A percentile compares a stretch with the other conserved stretches of the same genome.
Conservation (phyloP, 2,113 vertebrate genomes). For the Siniperca knerii region DNA sequence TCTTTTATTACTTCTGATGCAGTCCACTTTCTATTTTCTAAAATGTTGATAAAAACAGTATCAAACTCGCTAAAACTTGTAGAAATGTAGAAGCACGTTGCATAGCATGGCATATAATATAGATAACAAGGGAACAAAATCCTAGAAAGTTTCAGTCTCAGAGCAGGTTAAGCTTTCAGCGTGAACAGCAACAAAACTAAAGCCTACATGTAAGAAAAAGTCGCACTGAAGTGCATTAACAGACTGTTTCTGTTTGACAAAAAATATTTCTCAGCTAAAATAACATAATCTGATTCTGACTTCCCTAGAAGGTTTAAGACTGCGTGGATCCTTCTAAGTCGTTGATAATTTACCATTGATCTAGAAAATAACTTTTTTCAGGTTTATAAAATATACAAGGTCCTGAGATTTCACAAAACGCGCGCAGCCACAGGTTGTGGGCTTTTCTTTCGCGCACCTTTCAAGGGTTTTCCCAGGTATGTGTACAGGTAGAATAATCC, state of each 20-base stretch:
- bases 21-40: background rate
- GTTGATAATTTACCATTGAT: background rate
- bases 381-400: background rate
- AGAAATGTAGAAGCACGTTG: background rate
- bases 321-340: background rate
- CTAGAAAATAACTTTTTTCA: background rate
- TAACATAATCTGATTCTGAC: background rate
- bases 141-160: background rate
- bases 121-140: background rate
- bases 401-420: background rate
- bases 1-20: background rate
- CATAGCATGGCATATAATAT: background rate
- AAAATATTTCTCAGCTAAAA: background rate
- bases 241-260: background rate
- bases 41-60: background rate
- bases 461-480: background rate
- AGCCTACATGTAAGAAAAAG: background rate
- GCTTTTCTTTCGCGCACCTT: background rate
- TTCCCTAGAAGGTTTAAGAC: fast-evolving
- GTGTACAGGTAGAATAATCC: slow-evolving; percentile 33
- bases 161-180: background rate
- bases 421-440: background rate
- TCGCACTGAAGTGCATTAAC: background rate
- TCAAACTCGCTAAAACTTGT: background rate
- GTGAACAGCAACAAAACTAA: background rate